phyloP scores from a whole-genome alignment of 2,797 vertebrate genomes.

The Enteromius argenteus region DNA sequence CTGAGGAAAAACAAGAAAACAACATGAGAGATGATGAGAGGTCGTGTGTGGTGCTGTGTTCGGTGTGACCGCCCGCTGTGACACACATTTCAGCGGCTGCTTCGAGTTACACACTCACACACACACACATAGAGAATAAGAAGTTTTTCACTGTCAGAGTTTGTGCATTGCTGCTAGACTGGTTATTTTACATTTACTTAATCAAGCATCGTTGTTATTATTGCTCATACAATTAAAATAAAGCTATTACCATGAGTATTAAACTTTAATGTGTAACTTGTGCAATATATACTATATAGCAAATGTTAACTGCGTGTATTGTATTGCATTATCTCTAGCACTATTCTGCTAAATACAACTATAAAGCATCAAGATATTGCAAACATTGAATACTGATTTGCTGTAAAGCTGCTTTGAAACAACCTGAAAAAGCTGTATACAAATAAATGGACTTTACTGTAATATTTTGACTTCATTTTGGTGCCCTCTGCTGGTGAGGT shows the following conservation, averaged over 20 bases:
- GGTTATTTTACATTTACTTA: background rate
- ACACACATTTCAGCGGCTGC: background rate
- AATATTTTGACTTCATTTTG: background rate
- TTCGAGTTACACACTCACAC: background rate
- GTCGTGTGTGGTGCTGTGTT: background rate
- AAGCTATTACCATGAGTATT: background rate
- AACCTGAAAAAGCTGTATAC: background rate
- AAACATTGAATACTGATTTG: background rate
- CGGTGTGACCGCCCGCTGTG: conserved; percentile 3
- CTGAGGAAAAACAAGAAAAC: conserved; percentile 9
- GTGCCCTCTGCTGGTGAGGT: conserved; percentile 21
- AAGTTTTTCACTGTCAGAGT: background rate
- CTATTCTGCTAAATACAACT: background rate
- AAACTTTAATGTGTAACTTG: too few relatives aligned
- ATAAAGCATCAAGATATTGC: background rate
- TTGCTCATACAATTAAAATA: background rate
- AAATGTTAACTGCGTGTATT: background rate
- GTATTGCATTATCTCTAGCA: background rate
- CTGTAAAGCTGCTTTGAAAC: conserved; percentile 2
- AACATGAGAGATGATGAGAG: conserved; percentile 3
- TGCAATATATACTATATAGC: too few relatives aligned
- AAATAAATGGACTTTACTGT: background rate
- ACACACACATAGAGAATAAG: background rate
- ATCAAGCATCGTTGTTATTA: background rate
- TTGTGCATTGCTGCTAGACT: background rate